phyloP scores from a whole-genome alignment of 2,113 vertebrate species.

The Chloropsis hardwickii region DNA sequence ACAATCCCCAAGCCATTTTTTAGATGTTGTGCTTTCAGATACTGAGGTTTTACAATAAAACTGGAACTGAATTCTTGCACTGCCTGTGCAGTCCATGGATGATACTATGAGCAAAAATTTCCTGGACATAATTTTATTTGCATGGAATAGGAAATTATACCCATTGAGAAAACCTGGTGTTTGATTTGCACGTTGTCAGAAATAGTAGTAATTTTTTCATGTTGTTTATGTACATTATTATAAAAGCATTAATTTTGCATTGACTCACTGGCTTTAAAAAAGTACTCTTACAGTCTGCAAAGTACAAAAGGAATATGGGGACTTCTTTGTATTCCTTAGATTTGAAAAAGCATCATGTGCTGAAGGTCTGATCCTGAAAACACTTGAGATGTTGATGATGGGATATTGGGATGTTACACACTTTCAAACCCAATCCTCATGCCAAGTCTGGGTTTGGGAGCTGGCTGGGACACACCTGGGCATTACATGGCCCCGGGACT shows the following conservation, averaged over 20 bases:
- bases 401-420: not conserved
- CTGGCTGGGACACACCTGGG: not conserved
- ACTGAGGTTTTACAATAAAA: not conserved
- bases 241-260: not conserved
- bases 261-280: not conserved
- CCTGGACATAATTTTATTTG: not conserved
- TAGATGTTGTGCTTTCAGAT: not conserved
- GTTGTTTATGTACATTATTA: not conserved
- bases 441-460: not conserved
- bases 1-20: not conserved
- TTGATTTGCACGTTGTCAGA: not conserved
- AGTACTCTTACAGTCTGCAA: not conserved
- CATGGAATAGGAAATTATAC: not conserved
- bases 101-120: not conserved
- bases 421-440: not conserved
- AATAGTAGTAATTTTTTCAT: not conserved
- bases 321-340: not conserved
- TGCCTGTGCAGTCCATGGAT: not conserved
- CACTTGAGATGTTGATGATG: not conserved
- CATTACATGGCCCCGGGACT: not conserved
- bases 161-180: not conserved
- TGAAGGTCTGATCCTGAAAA: not conserved
- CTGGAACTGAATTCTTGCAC: not conserved
- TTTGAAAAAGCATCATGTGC: not conserved
- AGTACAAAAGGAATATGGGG: not conserved